These are phyloP conservation scores for Dicerorhinus sumatrensis DNA, from an alignment of 2,113 vertebrate genomes.

Conservation along the genomic window DNA sequence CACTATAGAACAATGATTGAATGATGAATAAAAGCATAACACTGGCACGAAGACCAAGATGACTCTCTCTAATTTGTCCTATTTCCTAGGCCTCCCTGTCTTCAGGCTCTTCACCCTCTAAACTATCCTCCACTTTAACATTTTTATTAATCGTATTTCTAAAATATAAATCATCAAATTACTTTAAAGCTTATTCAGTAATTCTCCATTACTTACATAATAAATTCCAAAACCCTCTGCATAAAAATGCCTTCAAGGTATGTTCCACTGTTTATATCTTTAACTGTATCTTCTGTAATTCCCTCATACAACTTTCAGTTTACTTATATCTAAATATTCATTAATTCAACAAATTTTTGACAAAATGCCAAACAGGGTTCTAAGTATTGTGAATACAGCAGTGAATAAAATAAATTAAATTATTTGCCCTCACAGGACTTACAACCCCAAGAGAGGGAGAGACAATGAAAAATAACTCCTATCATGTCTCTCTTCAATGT, in stretches of 20 bases:
- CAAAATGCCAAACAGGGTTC: not conserved
- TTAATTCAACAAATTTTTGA: slow-evolving; percentile 36
- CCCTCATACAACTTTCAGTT: not conserved
- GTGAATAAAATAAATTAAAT: not conserved
- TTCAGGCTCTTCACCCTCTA: not conserved
- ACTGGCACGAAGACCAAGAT: not conserved
- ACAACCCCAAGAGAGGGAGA: not conserved
- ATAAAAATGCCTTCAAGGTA: not conserved
- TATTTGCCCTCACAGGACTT: not conserved
- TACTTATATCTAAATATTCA: slow-evolving; percentile 36
- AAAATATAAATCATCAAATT: not conserved
- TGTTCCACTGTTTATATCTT: not conserved
- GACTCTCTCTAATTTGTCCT: not conserved
- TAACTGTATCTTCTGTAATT: not conserved
- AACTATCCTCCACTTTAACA: not conserved
- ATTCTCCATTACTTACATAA: not conserved
- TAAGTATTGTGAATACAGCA: not conserved
- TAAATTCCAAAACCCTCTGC: not conserved
- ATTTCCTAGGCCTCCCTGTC: not conserved
- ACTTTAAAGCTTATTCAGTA: not conserved
- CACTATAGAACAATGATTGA: not conserved
- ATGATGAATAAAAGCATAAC: not conserved
- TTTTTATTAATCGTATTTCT: not conserved
- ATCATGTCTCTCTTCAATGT: not conserved
- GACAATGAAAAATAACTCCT: not conserved